Percentiles rank a stretch among this genome's conserved stretches.
Evolutionary conservation across 1,140 invertebrate genomes (phyloP).

Genomic region (Bombus haemorrhoidalis): DNA sequence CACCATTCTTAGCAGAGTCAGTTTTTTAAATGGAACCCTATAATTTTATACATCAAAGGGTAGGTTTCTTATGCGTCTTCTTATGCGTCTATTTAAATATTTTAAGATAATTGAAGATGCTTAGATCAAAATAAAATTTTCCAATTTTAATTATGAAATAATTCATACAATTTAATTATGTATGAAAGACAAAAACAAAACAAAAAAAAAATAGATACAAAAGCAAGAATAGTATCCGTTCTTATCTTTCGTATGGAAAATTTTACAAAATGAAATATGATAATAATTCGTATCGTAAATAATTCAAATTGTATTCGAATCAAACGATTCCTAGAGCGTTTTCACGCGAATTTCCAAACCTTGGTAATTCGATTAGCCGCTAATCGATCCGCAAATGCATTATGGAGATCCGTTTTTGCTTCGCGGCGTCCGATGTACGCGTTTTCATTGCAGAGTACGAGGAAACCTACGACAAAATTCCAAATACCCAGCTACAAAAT

Average conservation of each 20-base stretch:
- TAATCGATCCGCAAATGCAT: constrained; percentile 15
- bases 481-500: constrained; percentile 37
- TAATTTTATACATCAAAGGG: neutral
- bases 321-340: neutral
- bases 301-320: neutral
- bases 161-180: too few relatives aligned
- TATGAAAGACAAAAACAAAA: too few relatives aligned
- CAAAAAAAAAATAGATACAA: neutral
- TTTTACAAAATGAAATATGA: neutral
- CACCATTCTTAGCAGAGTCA: too few relatives aligned
- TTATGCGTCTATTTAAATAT: neutral
- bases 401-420: constrained; percentile 1
- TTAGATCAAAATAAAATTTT: too few relatives aligned
- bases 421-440: neutral
- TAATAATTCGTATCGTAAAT: neutral
- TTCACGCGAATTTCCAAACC: neutral
- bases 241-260: neutral
- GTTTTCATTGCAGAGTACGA: neutral
- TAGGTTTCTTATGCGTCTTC: neutral
- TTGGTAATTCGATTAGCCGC: neutral
- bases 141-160: too few relatives aligned
- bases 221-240: too few relatives aligned
- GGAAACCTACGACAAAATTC: constrained; percentile 35
- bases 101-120: neutral
- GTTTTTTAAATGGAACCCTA: neutral